Percentiles rank a stretch among this genome's conserved stretches.
Evolutionary conservation across 2,113 vertebrate genomes (phyloP).

Genomic region (Tretioscincus oriximinensis): DNA sequence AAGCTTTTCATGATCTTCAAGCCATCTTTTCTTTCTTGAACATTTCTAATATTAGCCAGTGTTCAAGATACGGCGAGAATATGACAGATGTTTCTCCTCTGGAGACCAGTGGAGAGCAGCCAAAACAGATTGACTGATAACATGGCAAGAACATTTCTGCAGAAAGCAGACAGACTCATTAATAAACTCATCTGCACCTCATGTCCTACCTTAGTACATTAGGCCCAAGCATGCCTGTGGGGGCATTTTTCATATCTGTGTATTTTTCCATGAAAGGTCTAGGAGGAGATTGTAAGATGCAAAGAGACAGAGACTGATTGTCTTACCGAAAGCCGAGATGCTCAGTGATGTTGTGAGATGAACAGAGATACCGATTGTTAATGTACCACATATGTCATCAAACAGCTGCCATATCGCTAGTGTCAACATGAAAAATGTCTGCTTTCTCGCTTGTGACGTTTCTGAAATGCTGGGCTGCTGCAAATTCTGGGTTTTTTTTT

Average conservation of each 20-base stretch:
- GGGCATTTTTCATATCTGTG: conserved; percentile 12
- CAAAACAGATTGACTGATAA: neutral
- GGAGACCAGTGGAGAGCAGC: too few species aligned
- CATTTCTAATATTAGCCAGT: neutral
- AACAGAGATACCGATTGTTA: neutral
- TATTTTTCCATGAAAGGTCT: neutral
- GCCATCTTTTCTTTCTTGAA: neutral
- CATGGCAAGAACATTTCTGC: neutral
- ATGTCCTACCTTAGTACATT: neutral
- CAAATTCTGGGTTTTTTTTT: neutral
- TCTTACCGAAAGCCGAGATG: neutral
- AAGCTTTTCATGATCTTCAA: neutral
- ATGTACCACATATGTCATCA: neutral
- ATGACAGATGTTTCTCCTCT: too few species aligned
- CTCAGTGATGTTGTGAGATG: neutral
- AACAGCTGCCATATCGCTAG: neutral
- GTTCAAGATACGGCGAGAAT: too few species aligned
- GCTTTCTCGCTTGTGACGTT: neutral
- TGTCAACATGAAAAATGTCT: neutral
- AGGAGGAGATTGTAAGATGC: neutral
- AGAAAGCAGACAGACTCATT: conserved; percentile 4
- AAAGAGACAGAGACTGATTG: neutral
- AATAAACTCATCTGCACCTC: neutral
- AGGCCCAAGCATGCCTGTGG: neutral
- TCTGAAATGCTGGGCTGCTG: neutral